Base-by-base conservation (phyloP, 2,113 vertebrate species). In the Pungitius pungitius region DNA sequence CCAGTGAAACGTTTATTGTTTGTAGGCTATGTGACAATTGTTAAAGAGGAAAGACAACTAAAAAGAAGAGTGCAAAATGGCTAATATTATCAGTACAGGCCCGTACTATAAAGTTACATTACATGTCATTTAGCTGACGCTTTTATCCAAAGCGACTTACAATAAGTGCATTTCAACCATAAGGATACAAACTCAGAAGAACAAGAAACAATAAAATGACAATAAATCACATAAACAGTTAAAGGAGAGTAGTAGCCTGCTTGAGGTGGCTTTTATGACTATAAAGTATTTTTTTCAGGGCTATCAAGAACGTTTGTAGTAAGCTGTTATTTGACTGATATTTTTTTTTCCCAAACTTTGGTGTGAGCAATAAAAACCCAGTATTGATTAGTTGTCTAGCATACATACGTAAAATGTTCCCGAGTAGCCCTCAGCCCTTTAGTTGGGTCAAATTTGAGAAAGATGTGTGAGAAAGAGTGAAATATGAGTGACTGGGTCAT, bases 401-500 rank as follows among this genome's bases (percentile, higher is more conserved):
- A 26, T 58, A 10, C 17, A 8, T 11, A 42, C 59, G 10, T 17
- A 42, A 17, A 6, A 61, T 17, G 42, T 22, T n/a, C 17, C 47
- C 61, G 6, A 54, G 10, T 4, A 3, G 10, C 12, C 4, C 26
- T 26, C 4, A 35, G n/a, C 26, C 17, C 15, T 40, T 58, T 18
- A n/a, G 14, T 14, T 13, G 7, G 45, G 52, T 14, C 30, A 18
- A 51, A 67, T 40, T 9, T 59, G 17, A 63, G 70, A 73, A 68
- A 63, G 33, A 24, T 35, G 24, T 52, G n/a, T n/a, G n/a, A 30
- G 30, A 30, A 30, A 39, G 57, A 64, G 72, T 78, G 59, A 89
- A 91, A 87, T 83, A 81, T 90, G 85, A 85, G 89, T 88, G 78
- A 83, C 83, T 59, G 37, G 84, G 81, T 77, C 61, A 54, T 54